Percentiles rank a stretch among this genome's conserved stretches.
phyloP scores from a whole-genome alignment of 2,113 vertebrate species.

The Rhabdornis inornatus region DNA sequence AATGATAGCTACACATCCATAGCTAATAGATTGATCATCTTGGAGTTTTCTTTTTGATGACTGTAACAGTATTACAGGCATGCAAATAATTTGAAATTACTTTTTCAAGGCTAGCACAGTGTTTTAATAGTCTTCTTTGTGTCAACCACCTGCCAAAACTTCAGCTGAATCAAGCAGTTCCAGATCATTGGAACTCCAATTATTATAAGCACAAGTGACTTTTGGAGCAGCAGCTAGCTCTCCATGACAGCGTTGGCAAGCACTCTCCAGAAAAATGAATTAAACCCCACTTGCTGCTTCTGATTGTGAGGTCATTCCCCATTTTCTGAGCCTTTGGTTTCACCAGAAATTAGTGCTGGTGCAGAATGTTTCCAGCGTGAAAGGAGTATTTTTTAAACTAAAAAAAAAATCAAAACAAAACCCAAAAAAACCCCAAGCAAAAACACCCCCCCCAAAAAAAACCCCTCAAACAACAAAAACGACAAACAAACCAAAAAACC shows the following conservation, averaged over 20 bases:
- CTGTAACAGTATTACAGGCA: conserved; percentile 2
- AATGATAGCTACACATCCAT: neutral
- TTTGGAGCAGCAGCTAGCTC: conserved; percentile 50
- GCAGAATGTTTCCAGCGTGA: neutral
- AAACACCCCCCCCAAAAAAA: no score
- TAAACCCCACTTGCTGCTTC: conserved; percentile 22
- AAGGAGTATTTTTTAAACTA: neutral
- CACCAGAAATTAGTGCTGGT: neutral
- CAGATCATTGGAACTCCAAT: conserved; percentile 66
- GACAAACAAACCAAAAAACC: no score
- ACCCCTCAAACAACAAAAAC: no score
- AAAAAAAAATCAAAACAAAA: no score
- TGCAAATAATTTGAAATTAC: neutral
- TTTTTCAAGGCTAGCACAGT: conserved; percentile 53
- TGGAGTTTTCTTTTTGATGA: neutral
- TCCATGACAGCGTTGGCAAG: conserved; percentile 44
- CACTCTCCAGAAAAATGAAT: conserved; percentile 29
- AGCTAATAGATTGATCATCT: neutral
- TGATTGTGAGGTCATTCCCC: neutral
- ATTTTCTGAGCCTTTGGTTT: neutral
- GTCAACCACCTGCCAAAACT: conserved; percentile 68
- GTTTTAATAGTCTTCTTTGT: conserved; percentile 32
- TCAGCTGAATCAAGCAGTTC: conserved; percentile 69
- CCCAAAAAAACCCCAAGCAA: no score
- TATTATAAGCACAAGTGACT: conserved; percentile 56